Conservation (phyloP, 2,888 invertebrate genomes). For the Cepaea hortensis region DNA sequence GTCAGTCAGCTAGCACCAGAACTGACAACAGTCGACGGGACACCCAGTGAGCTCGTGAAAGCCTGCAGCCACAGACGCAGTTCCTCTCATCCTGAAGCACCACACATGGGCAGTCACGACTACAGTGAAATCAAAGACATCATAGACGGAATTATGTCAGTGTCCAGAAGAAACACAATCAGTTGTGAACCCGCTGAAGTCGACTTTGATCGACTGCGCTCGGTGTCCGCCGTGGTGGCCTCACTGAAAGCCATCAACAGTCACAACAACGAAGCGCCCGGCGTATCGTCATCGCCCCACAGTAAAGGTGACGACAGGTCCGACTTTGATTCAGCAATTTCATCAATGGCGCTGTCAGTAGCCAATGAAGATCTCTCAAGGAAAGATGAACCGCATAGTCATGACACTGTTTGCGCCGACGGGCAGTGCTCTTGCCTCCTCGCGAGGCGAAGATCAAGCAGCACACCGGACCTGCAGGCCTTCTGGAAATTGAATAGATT, state of each 20-base stretch:
- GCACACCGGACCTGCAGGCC: conserved; percentile 30
- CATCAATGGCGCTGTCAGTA: conserved; percentile 17
- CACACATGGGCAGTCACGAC: not conserved
- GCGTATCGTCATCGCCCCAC: not conserved
- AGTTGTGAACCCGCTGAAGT: conserved; percentile 24
- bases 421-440: not conserved
- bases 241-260: not conserved
- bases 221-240: not conserved
- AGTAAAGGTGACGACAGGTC: conserved; percentile 14
- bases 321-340: conserved; percentile 34
- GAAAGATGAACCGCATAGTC: not conserved
- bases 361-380: not conserved
- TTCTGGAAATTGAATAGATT: conserved; percentile 21
- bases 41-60: not conserved
- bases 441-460: not conserved
- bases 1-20: not conserved
- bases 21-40: not conserved
- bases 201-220: not conserved
- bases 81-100: not conserved
- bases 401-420: not conserved
- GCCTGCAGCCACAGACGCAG: not conserved
- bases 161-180: conserved; percentile 17
- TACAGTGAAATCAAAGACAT: conserved; percentile 37
- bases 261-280: not conserved
- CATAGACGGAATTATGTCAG: not conserved